These are phyloP conservation scores for Pseudorhiza aurosa DNA, from an alignment of 30 jellyfish, hydroid and myxozoan genomes.

Conservation along the genomic window DNA sequence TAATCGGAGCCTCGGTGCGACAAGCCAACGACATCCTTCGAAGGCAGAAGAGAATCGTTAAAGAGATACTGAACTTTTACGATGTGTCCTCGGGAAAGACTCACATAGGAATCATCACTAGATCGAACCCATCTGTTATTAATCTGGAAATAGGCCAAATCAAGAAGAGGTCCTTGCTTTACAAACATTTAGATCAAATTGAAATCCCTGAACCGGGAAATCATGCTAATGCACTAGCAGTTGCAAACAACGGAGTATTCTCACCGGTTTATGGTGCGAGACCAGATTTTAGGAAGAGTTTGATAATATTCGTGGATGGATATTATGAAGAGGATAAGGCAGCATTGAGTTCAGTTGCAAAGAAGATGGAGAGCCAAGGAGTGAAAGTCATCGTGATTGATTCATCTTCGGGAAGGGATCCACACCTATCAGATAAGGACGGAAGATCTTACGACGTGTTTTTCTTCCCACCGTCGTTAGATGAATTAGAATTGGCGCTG, in stretches of 20 bases:
- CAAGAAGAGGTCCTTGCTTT: not conserved
- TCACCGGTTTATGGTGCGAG: constrained; percentile 73
- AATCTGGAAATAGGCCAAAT: constrained; percentile 42
- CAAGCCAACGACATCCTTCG: constrained; percentile 20
- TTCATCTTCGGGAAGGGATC: constrained; percentile 40
- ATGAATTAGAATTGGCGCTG: constrained; percentile 54
- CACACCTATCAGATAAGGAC: not conserved
- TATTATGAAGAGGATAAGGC: constrained; percentile 9
- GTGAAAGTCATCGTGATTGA: constrained; percentile 60
- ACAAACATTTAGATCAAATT: constrained; percentile 2
- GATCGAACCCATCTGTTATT: constrained; percentile 27
- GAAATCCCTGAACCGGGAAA: not conserved
- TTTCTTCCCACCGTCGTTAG: constrained; percentile 79
- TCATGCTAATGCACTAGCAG: constrained; percentile 3
- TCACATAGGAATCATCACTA: constrained; percentile 68
- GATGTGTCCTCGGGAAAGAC: constrained; percentile 66
- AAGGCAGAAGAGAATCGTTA: constrained; percentile 48
- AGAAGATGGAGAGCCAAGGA: constrained; percentile 40
- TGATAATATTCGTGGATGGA: constrained; percentile 57
- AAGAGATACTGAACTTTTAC: constrained; percentile 65
- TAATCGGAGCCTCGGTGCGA: constrained; percentile 52
- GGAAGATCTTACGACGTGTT: constrained; percentile 49
- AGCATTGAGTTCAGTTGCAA: constrained; percentile 21
- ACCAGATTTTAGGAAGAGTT: constrained; percentile 57
- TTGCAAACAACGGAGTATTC: constrained; percentile 32